These are phyloP conservation scores for Orchesella cincta DNA, from an alignment of 1,140 invertebrate species.

Conservation along the genomic window DNA sequence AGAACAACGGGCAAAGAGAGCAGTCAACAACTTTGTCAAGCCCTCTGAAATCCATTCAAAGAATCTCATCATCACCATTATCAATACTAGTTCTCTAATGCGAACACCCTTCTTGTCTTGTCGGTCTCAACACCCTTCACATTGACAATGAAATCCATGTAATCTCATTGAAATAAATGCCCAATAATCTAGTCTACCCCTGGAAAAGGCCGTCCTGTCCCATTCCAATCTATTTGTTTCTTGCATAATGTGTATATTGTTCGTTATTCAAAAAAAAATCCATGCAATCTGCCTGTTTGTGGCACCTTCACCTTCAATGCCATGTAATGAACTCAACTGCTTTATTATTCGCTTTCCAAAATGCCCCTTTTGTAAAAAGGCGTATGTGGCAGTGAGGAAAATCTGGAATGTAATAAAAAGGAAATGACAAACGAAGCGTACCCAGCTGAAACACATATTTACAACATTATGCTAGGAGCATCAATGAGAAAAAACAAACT, in stretches of 20 bases:
- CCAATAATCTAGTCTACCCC: neutral
- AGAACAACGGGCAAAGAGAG: too few species aligned
- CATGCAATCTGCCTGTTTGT: too few species aligned
- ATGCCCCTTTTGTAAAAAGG: neutral
- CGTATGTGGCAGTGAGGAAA: neutral
- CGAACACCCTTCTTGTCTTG: neutral
- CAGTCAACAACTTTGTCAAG: slow-evolving; percentile 1
- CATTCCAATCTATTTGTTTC: too few species aligned
- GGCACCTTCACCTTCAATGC: neutral
- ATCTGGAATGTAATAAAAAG: slow-evolving; percentile 16
- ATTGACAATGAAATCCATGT: slow-evolving; percentile 13
- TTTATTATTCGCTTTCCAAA: neutral
- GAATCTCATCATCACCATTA: slow-evolving; percentile 1
- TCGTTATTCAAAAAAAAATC: too few species aligned
- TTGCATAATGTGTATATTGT: too few species aligned
- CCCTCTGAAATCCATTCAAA: neutral
- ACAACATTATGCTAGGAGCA: too few species aligned
- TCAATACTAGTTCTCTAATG: neutral
- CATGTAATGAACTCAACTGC: neutral
- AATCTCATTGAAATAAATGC: neutral
- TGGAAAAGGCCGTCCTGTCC: too few species aligned
- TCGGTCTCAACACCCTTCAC: neutral
- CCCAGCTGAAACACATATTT: too few species aligned
- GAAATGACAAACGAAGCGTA: neutral
- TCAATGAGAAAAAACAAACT: too few species aligned